Evolutionary conservation across 2,797 vertebrate species (phyloP), one percentile per base, ranked within the genome.

Genomic region (Leptodactylus fallax): DNA sequence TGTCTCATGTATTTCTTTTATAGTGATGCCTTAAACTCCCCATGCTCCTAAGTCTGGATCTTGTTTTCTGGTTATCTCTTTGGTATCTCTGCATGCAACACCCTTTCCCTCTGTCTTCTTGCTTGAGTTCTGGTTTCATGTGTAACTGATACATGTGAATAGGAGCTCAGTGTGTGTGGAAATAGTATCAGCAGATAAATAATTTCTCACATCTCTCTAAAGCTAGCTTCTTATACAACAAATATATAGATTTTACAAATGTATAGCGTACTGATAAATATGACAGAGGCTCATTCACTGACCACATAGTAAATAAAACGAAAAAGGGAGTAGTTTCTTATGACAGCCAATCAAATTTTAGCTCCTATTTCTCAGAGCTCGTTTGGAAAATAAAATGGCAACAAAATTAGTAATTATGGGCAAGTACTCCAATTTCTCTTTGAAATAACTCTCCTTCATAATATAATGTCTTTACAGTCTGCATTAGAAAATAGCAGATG

Each of bases 101-200:
- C 53, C 82, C 23, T 55, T n/a, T 69, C 12, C 58, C 19, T 11
- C 25, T 65, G 55, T 61, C 19, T 47, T 27, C 65, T 63, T 76
- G 47, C 13, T n/a, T 67, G 60, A 85, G 56, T 74, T 88, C 65
- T 53, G n/a, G 78, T 88, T 84, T 88, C 83, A 67, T 36, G 69
- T 88, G 87, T 88, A 88, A 88, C 69, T 88, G 87, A 88, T 76
- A 88, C 60, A 63, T 56, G 58, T 77, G 83, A 85, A 88, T 51
- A 88, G 56, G 79, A 88, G 87, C 87, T 85, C 27, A 81, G 7
- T 81, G 69, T 81, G 77, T 16, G 79, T 81, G 47, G 82, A 88
- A 85, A 88, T 58, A 85, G 83, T 85, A 88, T 61, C 77, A 85
- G 78, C 49, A 88, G 36, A 88, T 88, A 88, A 88, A 88, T 88